These are phyloP conservation scores for Micropterix aruncella DNA, from an alignment of 2,888 invertebrate species.

Conservation along the genomic window DNA sequence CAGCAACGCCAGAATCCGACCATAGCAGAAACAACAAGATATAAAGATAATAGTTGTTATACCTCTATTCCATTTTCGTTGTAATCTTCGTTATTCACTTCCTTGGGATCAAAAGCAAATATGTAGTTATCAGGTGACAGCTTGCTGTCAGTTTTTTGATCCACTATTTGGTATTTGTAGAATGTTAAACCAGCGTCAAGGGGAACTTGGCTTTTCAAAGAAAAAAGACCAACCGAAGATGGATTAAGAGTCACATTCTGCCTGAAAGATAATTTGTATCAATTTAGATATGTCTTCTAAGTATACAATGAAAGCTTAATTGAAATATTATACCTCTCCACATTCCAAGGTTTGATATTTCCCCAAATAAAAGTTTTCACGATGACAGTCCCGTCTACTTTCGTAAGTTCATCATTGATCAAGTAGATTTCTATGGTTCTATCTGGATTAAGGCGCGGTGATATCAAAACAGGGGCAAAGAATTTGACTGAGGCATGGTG, in stretches of 20 bases:
- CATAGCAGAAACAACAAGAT: too few species aligned
- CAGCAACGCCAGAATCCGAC: too few species aligned
- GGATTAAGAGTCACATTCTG: background rate
- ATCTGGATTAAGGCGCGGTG: constrained; percentile 34
- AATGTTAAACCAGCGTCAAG: background rate
- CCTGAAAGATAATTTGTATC: too few species aligned
- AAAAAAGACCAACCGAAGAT: background rate
- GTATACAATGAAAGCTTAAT: too few species aligned
- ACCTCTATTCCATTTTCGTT: background rate
- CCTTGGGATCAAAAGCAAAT: background rate
- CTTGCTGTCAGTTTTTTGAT: background rate
- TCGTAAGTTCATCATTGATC: constrained; percentile 45
- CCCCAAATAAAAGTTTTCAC: constrained; percentile 48
- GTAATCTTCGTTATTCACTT: background rate
- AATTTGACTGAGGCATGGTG: constrained; percentile 83
- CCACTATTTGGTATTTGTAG: background rate
- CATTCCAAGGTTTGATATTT: constrained; percentile 25
- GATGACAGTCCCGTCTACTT: constrained; percentile 29
- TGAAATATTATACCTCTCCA: constrained; percentile 17
- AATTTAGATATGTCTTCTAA: too few species aligned
- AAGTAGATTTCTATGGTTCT: constrained; percentile 44
- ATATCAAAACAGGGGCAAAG: constrained; percentile 64
- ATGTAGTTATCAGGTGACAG: background rate
- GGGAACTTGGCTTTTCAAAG: background rate
- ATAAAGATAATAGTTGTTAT: too few species aligned